Evolutionary conservation across 2,888 invertebrate genomes (phyloP).

Genomic region (Mythimna loreyi): DNA sequence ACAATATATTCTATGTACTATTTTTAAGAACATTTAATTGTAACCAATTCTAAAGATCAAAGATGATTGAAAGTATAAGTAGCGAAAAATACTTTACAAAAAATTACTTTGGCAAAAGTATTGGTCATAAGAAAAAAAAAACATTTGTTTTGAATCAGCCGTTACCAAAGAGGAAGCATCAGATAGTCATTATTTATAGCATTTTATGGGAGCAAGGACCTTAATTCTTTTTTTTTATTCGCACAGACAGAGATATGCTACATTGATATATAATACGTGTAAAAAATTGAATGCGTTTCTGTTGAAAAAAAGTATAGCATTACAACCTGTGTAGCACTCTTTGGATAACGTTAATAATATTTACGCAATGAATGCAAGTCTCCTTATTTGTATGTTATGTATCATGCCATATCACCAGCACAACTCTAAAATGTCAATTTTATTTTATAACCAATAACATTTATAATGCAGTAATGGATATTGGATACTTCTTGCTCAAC

Average conservation of each 20-base stretch:
- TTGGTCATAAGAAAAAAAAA: no score
- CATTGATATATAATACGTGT: neutral
- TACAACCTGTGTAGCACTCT: neutral
- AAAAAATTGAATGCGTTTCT: neutral
- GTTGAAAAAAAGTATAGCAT: neutral
- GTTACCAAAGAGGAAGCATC: no score
- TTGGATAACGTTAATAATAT: constrained; percentile 1
- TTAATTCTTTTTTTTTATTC: constrained; percentile 5
- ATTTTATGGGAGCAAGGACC: no score
- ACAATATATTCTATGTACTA: no score
- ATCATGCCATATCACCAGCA: neutral
- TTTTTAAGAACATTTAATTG: no score
- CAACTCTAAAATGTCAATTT: constrained; percentile 33
- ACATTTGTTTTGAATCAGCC: no score
- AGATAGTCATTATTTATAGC: no score
- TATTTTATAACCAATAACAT: constrained; percentile 26
- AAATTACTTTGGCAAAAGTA: no score
- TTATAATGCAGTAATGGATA: constrained; percentile 14
- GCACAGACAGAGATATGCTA: neutral
- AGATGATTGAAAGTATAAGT: no score
- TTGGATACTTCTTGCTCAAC: constrained; percentile 21
- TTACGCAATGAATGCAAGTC: neutral
- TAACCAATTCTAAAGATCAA: no score
- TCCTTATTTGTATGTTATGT: neutral
- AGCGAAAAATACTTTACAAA: no score